Percentiles rank a stretch among this genome's conserved stretches.
These are phyloP conservation scores for Monochamus alternatus DNA, from an alignment of 2,888 invertebrate genomes.

Conservation along the genomic window DNA sequence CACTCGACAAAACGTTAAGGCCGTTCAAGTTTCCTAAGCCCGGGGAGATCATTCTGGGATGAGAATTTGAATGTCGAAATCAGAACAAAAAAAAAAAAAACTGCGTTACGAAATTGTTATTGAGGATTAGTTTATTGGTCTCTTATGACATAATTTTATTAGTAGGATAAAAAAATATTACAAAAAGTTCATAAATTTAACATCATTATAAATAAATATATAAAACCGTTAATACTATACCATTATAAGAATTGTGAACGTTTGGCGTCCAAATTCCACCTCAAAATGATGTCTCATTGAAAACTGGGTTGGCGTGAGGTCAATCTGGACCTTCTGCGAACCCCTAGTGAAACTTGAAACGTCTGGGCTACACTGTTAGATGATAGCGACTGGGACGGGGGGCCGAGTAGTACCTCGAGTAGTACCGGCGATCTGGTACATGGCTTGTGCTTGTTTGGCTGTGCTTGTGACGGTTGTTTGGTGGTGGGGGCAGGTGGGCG, in stretches of 20 bases:
- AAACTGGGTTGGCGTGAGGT: background rate
- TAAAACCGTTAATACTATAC: too few relatives aligned
- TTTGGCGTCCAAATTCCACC: background rate
- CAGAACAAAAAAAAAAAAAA: background rate
- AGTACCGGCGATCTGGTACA: constrained; percentile 54
- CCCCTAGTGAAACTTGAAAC: constrained; percentile 40
- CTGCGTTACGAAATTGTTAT: background rate
- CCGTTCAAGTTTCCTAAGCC: constrained; percentile 45
- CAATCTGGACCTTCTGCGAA: background rate
- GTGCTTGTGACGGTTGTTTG: constrained; percentile 68
- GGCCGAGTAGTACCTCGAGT: constrained; percentile 41
- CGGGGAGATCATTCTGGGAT: background rate
- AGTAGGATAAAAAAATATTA: too few relatives aligned
- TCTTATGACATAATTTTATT: too few relatives aligned
- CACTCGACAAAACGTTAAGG: constrained; percentile 35
- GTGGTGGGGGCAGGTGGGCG: constrained; percentile 65
- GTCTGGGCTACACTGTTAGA: constrained; percentile 42
- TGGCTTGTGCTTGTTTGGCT: constrained; percentile 68
- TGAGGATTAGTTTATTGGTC: too few relatives aligned
- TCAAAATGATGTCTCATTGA: constrained; percentile 4
- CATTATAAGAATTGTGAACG: too few relatives aligned
- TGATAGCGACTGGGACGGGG: constrained; percentile 51
- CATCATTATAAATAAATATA: too few relatives aligned
- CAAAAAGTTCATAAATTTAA: too few relatives aligned
- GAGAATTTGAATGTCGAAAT: background rate